phyloP scores from a whole-genome alignment of 2,888 invertebrate genomes.

The Eucriotettix oculatus region DNA sequence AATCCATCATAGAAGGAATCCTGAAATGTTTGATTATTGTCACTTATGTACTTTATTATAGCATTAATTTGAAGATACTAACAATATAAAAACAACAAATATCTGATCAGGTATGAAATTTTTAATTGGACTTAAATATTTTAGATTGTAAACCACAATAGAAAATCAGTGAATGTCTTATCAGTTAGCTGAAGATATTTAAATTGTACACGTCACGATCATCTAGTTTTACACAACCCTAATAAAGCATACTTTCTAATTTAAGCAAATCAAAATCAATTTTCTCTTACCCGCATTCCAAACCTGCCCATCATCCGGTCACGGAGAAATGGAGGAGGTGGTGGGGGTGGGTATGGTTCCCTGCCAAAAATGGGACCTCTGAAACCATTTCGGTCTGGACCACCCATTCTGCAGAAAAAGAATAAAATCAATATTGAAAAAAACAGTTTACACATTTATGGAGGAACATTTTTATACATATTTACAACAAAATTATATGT shows the following conservation, averaged over 20 bases:
- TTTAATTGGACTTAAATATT: no score
- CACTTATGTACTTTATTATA: no score
- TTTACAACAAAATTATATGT: no score
- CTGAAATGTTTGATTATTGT: conserved; percentile 21
- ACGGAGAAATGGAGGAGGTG: conserved; percentile 73
- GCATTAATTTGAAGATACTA: no score
- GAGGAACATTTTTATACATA: background rate
- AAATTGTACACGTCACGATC: no score
- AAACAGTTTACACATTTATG: no score
- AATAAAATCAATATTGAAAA: background rate
- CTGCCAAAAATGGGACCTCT: conserved; percentile 72
- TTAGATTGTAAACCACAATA: background rate
- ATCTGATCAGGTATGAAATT: no score
- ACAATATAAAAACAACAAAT: no score
- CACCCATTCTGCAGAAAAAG: conserved; percentile 30
- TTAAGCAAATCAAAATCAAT: background rate
- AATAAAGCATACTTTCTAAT: background rate
- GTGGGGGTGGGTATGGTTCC: conserved; percentile 81
- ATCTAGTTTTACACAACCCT: background rate
- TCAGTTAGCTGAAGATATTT: no score
- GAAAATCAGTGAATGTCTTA: no score
- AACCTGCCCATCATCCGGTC: conserved; percentile 84
- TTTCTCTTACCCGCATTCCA: conserved; percentile 41
- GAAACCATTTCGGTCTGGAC: conserved; percentile 63
- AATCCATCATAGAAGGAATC: conserved; percentile 61